A percentile compares a stretch with the other conserved stretches of the same genome.
Conservation (phyloP, 2,888 invertebrate genomes). For the Coremacera marginata region DNA sequence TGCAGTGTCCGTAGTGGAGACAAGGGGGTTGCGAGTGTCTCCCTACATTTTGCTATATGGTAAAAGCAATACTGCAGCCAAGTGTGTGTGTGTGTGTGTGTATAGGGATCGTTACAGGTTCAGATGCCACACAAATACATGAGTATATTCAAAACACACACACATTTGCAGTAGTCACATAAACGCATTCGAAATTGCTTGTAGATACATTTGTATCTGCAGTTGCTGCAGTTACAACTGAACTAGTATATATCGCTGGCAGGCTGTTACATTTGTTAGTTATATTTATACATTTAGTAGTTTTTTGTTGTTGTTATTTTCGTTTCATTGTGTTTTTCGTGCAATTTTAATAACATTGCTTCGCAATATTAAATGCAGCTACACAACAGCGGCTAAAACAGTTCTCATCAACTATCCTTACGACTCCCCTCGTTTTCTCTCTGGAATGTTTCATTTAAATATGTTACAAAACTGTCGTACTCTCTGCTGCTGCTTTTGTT, state of each 20-base stretch:
- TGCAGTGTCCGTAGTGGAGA: background rate
- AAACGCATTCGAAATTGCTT: slow-evolving; percentile 30
- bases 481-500: background rate
- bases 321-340: slow-evolving; percentile 17
- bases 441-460: slow-evolving; percentile 17
- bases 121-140: background rate
- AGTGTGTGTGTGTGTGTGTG: background rate
- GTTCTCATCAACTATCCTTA: background rate
- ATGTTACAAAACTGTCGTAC: slow-evolving; percentile 19
- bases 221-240: background rate
- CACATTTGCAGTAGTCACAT: background rate
- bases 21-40: background rate
- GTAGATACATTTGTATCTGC: slow-evolving; percentile 29
- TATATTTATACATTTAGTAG: slow-evolving; percentile 15
- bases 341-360: slow-evolving; percentile 29
- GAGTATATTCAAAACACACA: background rate
- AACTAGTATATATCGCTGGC: background rate
- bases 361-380: slow-evolving; percentile 9
- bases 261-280: slow-evolving; percentile 8
- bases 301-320: background rate
- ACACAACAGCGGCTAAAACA: background rate
- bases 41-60: background rate
- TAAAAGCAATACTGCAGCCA: background rate
- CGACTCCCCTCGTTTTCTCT: background rate
- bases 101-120: background rate